phyloP scores from a whole-genome alignment of 2,797 vertebrate species.

The Todus mexicanus region DNA sequence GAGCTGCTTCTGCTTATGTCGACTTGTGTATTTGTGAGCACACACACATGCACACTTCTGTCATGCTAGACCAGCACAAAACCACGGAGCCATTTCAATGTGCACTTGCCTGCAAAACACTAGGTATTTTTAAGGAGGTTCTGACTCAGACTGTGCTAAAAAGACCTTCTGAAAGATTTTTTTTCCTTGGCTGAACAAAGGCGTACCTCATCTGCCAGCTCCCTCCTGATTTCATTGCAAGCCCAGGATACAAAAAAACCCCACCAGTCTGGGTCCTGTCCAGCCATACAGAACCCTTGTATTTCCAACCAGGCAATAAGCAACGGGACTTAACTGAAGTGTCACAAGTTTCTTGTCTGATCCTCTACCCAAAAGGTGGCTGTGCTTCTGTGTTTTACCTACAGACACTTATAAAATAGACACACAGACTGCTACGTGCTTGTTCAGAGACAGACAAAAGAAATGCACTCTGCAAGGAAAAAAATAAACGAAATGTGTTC shows the following conservation, averaged over 20 bases:
- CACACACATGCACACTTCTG: neutral
- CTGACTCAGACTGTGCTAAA: neutral
- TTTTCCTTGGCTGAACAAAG: neutral
- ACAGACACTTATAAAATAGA: neutral
- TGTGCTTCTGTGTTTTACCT: neutral
- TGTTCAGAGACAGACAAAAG: neutral
- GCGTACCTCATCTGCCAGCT: neutral
- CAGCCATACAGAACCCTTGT: neutral
- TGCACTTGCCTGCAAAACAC: neutral
- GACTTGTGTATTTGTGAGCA: neutral
- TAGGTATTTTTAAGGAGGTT: neutral
- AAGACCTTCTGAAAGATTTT: neutral
- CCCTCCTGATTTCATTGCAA: neutral
- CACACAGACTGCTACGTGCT: rapidly evolving
- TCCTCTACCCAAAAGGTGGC: neutral
- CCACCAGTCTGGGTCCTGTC: neutral
- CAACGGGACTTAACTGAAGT: neutral
- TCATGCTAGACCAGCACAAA: neutral
- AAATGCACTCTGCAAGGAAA: neutral
- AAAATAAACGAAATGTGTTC: neutral
- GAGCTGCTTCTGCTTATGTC: neutral
- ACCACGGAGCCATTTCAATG: neutral
- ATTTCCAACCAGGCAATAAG: neutral
- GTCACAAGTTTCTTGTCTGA: neutral
- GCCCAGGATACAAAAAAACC: neutral